Evolutionary conservation across 1,140 invertebrate species (phyloP), one percentile per base, ranked within the genome.

Genomic region (Neotoxoptera formosana): DNA sequence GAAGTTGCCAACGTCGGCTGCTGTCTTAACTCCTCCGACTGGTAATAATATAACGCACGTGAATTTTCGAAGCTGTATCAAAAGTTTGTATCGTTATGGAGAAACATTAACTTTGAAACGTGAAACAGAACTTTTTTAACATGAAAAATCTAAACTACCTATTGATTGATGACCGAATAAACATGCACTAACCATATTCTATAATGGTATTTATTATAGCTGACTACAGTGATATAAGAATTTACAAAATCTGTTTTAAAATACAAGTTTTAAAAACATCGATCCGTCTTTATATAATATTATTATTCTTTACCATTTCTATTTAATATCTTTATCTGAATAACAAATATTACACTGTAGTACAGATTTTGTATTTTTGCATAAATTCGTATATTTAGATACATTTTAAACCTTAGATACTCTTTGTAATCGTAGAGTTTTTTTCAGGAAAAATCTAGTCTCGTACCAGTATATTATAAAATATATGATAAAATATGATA

Each of bases 21-120:
- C 88, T 89, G 88, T 89, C 88, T 56, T 89, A 53, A 89, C 34
- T 53, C 48, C n/a, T 89, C 51, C 45, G 7, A 89, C 88, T 56
- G 88, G 48, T 89, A 41, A 89, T 89, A 53, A 89, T 89, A 53
- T 89, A 53, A 56, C 41, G 48, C 88, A 25, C 51, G 34, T 56
- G 21, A 36, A 89, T 89, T 56, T 56, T 41, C 87, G 48, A 53
- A 53, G 47, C 47, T 34, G 30, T 51, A 34, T 53, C 47, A 47
- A 89, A 89, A 89, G 88, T 89, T 89, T 56, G 11, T 25, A 56
- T 47, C 34, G 23, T 36, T 56, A 56, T 36, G 45, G 23, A 41
- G 48, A 89, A 89, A 89, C 51, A 56, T 89, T 6, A 56, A 89
- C 88, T 89, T 89, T 36, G 88, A 41, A 89, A 89, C 34, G 9